phyloP scores from a whole-genome alignment of 2,113 vertebrate species.

The Scolopax mira region DNA sequence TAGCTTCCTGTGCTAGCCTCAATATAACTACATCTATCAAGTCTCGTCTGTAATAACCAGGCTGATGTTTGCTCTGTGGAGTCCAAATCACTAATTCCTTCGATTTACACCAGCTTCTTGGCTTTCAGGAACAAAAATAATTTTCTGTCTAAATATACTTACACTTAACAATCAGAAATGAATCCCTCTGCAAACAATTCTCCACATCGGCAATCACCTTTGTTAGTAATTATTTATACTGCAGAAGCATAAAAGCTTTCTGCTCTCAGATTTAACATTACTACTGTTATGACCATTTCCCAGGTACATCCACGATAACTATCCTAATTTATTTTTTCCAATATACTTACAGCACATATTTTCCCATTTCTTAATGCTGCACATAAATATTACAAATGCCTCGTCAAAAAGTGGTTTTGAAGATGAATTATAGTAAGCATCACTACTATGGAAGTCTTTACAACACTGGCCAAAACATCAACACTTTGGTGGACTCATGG shows the following conservation, averaged over 20 bases:
- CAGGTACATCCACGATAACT: not conserved
- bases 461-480: not conserved
- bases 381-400: not conserved
- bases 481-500: not conserved
- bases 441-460: not conserved
- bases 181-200: slow-evolving; percentile 49
- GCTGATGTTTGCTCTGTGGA: slow-evolving; percentile 12
- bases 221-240: slow-evolving; percentile 48
- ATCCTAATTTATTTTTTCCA: not conserved
- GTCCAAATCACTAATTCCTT: not conserved
- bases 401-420: not conserved
- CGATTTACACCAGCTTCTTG: slow-evolving; percentile 19
- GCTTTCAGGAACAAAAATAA: slow-evolving; percentile 35
- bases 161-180: slow-evolving; percentile 40
- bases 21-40: not conserved
- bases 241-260: not conserved
- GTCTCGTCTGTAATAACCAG: not conserved
- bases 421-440: not conserved
- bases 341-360: accelerated
- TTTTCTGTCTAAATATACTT: slow-evolving; percentile 60
- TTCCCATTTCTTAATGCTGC: not conserved
- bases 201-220: not conserved
- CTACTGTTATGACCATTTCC: not conserved
- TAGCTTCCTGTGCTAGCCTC: not conserved
- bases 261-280: not conserved